Evolutionary conservation across 2,797 vertebrate species (phyloP).

Genomic region (Xiphorhynchus erythropygius): DNA sequence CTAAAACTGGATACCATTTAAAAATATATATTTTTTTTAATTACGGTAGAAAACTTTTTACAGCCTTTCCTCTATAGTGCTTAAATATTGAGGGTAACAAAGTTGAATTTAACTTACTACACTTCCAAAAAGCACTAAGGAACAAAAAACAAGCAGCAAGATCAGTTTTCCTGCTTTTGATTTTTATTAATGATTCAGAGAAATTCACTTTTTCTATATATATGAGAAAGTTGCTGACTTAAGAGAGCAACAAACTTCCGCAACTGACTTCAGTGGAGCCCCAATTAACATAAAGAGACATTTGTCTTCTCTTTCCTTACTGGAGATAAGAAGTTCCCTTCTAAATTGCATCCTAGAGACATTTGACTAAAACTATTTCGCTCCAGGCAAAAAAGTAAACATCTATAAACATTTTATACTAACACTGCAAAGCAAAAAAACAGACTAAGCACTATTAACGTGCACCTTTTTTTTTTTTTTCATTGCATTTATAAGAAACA

Average conservation of each 20-base stretch:
- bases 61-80: neutral
- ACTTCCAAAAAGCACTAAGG: neutral
- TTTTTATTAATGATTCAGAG: neutral
- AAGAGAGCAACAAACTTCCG: neutral
- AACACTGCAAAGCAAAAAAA: conserved; percentile 1
- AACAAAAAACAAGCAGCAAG: neutral
- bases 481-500: conserved; percentile 40
- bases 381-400: conserved; percentile 45
- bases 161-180: neutral
- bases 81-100: neutral
- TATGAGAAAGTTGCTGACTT: neutral
- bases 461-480: neutral
- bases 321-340: conserved; percentile 19
- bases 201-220: neutral
- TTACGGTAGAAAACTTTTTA: neutral
- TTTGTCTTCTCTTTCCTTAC: conserved; percentile 3
- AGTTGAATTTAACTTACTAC: neutral
- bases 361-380: conserved; percentile 33
- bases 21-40: neutral
- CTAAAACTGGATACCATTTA: neutral
- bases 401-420: conserved; percentile 55
- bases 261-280: neutral
- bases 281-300: conserved; percentile 3
- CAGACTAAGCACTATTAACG: conserved; percentile 2
- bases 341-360: conserved; percentile 26